Conservation (phyloP, 2,888 invertebrate genomes). For the Syritta pipiens region DNA sequence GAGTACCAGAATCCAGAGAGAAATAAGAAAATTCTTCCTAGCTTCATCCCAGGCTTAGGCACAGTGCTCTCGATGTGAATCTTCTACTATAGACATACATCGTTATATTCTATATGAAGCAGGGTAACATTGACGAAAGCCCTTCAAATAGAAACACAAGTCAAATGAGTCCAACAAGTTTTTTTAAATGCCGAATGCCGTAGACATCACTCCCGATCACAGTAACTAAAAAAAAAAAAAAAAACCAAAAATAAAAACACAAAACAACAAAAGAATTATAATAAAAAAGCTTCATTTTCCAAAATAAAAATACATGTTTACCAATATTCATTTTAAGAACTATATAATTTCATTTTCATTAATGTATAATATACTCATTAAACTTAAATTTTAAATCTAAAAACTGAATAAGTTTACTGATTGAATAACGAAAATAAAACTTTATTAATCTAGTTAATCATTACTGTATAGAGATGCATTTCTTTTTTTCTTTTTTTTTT, state of each 20-base stretch:
- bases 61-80: no score
- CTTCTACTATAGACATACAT: no score
- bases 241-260: conserved; percentile 42
- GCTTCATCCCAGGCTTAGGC: no score
- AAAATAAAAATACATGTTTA: conserved; percentile 64
- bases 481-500: conserved; percentile 30
- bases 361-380: conserved; percentile 70
- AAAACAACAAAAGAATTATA: conserved; percentile 61
- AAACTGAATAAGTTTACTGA: conserved; percentile 75
- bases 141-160: neutral
- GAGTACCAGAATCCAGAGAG: no score
- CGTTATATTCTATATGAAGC: no score
- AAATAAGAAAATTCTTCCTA: no score
- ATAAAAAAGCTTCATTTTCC: conserved; percentile 54
- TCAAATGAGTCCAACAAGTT: neutral
- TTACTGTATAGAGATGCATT: conserved; percentile 23
- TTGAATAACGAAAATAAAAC: conserved; percentile 75
- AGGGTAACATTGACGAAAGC: no score
- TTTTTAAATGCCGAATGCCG: no score
- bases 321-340: conserved; percentile 77
- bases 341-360: conserved; percentile 72
- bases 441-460: conserved; percentile 62
- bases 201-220: neutral
- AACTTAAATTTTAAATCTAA: conserved; percentile 72
- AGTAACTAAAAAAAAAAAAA: neutral